These are phyloP conservation scores for Eupithecia inturbata DNA, from an alignment of 2,888 invertebrate genomes.

Conservation along the genomic window DNA sequence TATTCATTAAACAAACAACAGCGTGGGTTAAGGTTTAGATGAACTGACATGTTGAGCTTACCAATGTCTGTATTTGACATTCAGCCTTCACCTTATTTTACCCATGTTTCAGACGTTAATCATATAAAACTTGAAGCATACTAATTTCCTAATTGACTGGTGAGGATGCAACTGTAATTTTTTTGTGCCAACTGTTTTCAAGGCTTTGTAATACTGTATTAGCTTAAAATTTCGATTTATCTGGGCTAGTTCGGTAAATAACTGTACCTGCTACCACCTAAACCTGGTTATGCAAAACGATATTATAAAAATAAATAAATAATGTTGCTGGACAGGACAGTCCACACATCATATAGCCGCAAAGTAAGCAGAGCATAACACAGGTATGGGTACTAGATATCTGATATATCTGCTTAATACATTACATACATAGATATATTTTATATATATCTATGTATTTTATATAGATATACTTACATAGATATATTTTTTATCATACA, in stretches of 20 bases:
- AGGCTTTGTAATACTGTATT: background rate
- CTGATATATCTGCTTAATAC: too few species aligned
- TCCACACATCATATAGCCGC: too few species aligned
- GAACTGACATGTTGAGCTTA: background rate
- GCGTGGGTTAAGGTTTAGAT: background rate
- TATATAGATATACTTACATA: too few species aligned
- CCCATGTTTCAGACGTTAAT: conserved; percentile 10
- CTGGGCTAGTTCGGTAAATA: background rate
- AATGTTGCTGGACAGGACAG: too few species aligned
- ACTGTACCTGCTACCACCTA: background rate
- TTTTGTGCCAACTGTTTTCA: background rate
- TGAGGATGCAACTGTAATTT: conserved; percentile 1
- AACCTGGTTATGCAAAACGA: conserved; percentile 26
- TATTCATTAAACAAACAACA: background rate
- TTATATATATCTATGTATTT: too few species aligned
- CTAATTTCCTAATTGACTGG: conserved; percentile 4
- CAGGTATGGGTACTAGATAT: too few species aligned
- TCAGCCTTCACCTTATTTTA: conserved; percentile 14
- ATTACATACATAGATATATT: too few species aligned
- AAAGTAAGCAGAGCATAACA: too few species aligned
- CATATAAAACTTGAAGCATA: background rate
- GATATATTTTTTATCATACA: too few species aligned
- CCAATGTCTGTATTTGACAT: conserved; percentile 1
- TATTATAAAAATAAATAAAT: conserved; percentile 21
- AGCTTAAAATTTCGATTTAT: background rate